A percentile compares a stretch with the other conserved stretches of the same genome.
phyloP scores from a whole-genome alignment of 2,888 invertebrate genomes.

The Macaria notata region DNA sequence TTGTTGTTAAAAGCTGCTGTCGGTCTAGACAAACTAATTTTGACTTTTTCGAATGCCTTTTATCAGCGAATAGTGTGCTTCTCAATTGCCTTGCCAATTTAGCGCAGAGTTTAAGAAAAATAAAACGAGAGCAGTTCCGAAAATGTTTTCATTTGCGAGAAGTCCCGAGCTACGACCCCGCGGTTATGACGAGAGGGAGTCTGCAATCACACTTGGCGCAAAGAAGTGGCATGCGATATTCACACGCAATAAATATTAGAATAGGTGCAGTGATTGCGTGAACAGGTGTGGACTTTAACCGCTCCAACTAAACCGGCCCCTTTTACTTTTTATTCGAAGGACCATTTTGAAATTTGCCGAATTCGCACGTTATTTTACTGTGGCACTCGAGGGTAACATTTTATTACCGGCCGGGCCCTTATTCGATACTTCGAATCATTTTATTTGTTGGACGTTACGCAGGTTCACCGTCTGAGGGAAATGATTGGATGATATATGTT shows the following conservation, averaged over 20 bases:
- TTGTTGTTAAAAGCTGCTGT: constrained; percentile 21
- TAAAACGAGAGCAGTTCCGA: constrained; percentile 17
- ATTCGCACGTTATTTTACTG: constrained; percentile 50
- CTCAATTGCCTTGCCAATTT: constrained; percentile 13
- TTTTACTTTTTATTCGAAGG: constrained; percentile 48
- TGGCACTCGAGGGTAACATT: constrained; percentile 44
- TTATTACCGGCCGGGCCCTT: constrained; percentile 39
- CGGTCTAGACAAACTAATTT: constrained; percentile 23
- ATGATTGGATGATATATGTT: constrained; percentile 19
- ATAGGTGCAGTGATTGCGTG: constrained; percentile 76
- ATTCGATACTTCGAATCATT: constrained; percentile 33
- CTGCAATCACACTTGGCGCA: constrained; percentile 58
- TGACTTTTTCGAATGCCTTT: constrained; percentile 15
- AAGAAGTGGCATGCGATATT: constrained; percentile 73
- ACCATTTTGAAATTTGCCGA: constrained; percentile 48
- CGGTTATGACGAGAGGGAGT: constrained; percentile 32
- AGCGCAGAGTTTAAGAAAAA: constrained; percentile 19
- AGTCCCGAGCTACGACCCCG: constrained; percentile 20
- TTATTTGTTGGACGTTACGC: constrained; percentile 28
- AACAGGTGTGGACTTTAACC: constrained; percentile 62
- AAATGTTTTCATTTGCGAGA: constrained; percentile 23
- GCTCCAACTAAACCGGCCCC: constrained; percentile 44
- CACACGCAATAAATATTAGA: constrained; percentile 80
- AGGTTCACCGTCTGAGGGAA: constrained; percentile 21
- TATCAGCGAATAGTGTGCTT: constrained; percentile 17